Evolutionary conservation across 2,888 invertebrate species (phyloP).

Genomic region (Athripsodes cinereus): DNA sequence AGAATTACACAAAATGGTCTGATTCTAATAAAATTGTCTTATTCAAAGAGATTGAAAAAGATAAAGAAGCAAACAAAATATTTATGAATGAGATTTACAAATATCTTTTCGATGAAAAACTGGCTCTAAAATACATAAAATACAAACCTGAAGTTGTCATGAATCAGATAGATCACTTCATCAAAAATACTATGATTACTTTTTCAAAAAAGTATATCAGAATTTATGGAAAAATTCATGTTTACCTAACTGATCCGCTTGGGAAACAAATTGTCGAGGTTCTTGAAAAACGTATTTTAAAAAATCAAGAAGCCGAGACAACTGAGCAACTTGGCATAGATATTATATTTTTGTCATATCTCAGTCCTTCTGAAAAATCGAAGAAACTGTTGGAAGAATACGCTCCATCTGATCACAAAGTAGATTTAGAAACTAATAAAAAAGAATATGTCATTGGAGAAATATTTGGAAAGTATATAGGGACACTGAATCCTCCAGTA

Average conservation of each 20-base stretch:
- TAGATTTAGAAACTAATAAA: background rate
- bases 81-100: background rate
- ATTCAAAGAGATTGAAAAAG: background rate
- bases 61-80: background rate
- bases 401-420: background rate
- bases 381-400: background rate
- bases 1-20: background rate
- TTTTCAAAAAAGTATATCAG: constrained; percentile 7
- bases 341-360: background rate
- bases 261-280: constrained; percentile 18
- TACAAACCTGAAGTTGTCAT: background rate
- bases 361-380: background rate
- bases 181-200: background rate
- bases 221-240: constrained; percentile 25
- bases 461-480: background rate
- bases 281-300: background rate
- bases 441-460: background rate
- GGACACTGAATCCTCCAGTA: background rate
- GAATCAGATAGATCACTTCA: background rate
- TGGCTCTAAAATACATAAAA: background rate
- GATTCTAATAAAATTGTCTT: background rate
- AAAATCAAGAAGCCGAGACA: background rate
- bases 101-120: background rate
- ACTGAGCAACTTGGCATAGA: background rate
- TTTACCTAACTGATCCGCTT: constrained; percentile 18